Evolutionary conservation across 2,113 vertebrate genomes (phyloP), one percentile per base, ranked within the genome.

Genomic region (Phylloscopus trochilus): DNA sequence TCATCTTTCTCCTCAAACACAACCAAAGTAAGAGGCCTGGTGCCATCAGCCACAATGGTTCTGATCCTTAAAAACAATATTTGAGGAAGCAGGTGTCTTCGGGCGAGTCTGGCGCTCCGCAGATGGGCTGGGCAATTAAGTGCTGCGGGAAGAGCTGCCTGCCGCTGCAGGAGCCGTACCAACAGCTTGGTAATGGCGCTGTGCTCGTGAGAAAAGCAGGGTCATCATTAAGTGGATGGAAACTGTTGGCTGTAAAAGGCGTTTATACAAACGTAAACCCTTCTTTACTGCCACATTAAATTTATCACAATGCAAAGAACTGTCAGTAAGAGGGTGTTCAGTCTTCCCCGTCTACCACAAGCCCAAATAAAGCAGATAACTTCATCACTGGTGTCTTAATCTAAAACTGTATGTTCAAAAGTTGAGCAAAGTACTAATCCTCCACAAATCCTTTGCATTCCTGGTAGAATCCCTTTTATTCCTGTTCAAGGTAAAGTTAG

Each of bases 151-250:
- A 97, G 94, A 95, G 93, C 95, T 81, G 70, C 67, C 92, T 96
- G 17, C 8, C 82, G 31, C 90, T 63, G 91, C 68, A 6, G 92
- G 75, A 96, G 92, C 96, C 86, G 2, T 59, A 52, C 93, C 87
- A 83, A 96, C 98, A 98, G 98, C 96, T 94, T 97, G 97, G 95
- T 96, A 97, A 97, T 93, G 97, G 97, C 53, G 70, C 95, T 91
- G 83, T 92, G 98, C 97, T 96, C 93, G 11, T 68, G 73, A 96
- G 96, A 87, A 96, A 94, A 96, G 97, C 94, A 8, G 97, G 97
- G 97, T 97, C 97, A 96, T 97, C 97, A 98, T 96, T 97, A 97
- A 98, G 91, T 96, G 93, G 89, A 97, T 98, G 96, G 98, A 97
- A 98, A 96, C 93, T 97, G 96, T 96, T 97, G 95, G 95, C 96